A percentile compares a stretch with the other conserved stretches of the same genome.
Evolutionary conservation across 2,113 vertebrate genomes (phyloP).

Genomic region (Procavia capensis): DNA sequence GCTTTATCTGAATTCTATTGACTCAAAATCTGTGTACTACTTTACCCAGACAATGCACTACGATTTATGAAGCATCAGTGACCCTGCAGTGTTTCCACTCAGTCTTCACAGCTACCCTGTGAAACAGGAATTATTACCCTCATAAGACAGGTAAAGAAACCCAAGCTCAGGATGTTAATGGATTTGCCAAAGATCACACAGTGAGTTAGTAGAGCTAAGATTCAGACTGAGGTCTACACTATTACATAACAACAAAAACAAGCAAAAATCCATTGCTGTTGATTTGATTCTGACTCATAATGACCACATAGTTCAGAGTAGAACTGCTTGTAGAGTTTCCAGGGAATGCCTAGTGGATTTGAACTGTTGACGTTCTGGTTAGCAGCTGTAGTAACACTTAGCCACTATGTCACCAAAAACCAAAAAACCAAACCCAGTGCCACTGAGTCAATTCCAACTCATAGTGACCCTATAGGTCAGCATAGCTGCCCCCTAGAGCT

Average conservation of each 20-base stretch:
- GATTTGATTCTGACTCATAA: no score
- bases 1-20: neutral
- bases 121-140: neutral
- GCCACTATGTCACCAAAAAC: no score
- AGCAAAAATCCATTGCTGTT: no score
- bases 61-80: neutral
- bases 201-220: slow-evolving; percentile 32
- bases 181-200: neutral
- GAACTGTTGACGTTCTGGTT: no score
- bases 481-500: no score
- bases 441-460: no score
- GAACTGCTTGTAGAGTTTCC: no score
- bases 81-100: neutral
- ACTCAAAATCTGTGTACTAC: neutral
- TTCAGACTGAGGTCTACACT: neutral
- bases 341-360: no score
- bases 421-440: no score
- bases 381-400: no score
- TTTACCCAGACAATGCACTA: neutral
- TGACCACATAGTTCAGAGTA: no score
- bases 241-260: neutral
- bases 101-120: neutral
- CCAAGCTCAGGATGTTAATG: neutral
- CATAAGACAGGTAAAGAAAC: neutral
- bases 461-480: no score